Evolutionary conservation across 2,113 vertebrate genomes (phyloP).

Genomic region (Paralichthys olivaceus): DNA sequence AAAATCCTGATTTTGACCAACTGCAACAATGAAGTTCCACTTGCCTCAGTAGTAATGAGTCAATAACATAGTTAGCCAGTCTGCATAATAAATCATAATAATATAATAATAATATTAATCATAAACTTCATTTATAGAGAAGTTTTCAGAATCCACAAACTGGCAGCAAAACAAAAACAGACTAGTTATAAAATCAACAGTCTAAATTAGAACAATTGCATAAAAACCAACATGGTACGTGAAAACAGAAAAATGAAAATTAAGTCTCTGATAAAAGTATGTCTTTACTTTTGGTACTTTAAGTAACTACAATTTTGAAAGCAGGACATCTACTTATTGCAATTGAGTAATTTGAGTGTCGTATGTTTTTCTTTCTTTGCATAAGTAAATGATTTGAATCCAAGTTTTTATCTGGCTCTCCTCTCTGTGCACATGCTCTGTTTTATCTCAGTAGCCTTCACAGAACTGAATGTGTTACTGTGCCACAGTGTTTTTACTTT

Average conservation of each 20-base stretch:
- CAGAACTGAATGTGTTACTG: background rate
- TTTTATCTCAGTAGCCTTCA: background rate
- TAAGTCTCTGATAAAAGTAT: too few relatives aligned
- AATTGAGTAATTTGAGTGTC: background rate
- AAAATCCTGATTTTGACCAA: too few relatives aligned
- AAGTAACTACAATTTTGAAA: background rate
- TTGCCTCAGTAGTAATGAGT: background rate
- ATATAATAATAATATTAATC: too few relatives aligned
- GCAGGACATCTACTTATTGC: background rate
- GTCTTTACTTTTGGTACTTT: too few relatives aligned
- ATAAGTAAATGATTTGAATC: background rate
- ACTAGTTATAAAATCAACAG: too few relatives aligned
- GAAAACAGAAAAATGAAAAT: too few relatives aligned
- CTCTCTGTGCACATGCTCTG: background rate
- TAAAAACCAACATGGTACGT: too few relatives aligned
- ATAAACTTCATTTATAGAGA: background rate
- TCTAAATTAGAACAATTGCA: too few relatives aligned
- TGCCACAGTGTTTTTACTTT: background rate
- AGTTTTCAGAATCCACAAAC: background rate
- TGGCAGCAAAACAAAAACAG: too few relatives aligned
- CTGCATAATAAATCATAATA: background rate
- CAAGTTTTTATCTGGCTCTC: background rate
- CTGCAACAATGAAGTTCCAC: too few relatives aligned
- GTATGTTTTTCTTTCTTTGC: background rate
- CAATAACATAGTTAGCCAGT: background rate